Conservation (phyloP, 2,888 invertebrate species). For the Lasioglossum villosulum region DNA sequence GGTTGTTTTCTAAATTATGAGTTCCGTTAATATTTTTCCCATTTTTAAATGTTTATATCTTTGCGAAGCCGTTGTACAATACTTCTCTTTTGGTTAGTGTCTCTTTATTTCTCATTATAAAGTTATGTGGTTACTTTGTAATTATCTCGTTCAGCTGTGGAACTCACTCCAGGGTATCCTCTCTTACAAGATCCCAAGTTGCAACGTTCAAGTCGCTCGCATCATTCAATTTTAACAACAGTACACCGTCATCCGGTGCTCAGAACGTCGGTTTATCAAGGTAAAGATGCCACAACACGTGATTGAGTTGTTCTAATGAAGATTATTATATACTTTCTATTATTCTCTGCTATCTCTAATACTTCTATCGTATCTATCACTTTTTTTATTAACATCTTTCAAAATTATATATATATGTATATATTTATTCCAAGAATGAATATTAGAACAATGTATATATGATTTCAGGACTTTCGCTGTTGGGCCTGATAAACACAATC, state of each 20-base stretch:
- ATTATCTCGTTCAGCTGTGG: constrained; percentile 82
- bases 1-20: not conserved
- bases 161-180: constrained; percentile 86
- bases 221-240: constrained; percentile 86
- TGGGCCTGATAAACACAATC: constrained; percentile 73
- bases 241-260: constrained; percentile 80
- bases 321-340: constrained; percentile 12
- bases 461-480: constrained; percentile 74
- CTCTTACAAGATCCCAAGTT: constrained; percentile 86
- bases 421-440: constrained; percentile 9
- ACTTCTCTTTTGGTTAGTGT: not conserved
- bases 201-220: constrained; percentile 86
- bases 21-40: not conserved
- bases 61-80: too few species aligned
- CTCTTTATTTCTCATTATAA: constrained; percentile 17
- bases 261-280: constrained; percentile 78
- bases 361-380: not conserved
- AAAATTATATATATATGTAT: not conserved
- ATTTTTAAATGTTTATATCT: not conserved
- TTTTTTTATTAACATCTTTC: constrained; percentile 3
- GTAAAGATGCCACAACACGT: constrained; percentile 68
- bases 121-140: constrained; percentile 60
- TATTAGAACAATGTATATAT: constrained; percentile 58
- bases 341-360: not conserved
- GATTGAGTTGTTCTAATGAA: constrained; percentile 8